Evolutionary conservation across 2,888 invertebrate species (phyloP).

Genomic region (Platycheirus rosarum): DNA sequence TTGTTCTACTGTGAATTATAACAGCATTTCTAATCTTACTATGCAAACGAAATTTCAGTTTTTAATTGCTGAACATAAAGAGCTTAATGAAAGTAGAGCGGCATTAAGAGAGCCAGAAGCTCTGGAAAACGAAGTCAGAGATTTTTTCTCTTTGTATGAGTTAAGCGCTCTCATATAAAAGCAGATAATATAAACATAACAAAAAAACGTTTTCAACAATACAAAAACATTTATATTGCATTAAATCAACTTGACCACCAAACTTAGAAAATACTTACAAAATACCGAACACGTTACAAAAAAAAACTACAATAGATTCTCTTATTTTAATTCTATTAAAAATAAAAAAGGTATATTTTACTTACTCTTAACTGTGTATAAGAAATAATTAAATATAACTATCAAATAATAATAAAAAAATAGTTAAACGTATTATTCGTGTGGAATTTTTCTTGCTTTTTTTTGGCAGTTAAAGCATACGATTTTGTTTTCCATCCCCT

Average conservation of each 20-base stretch:
- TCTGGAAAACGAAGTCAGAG: constrained; percentile 9
- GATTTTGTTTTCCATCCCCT: no score
- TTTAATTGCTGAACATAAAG: constrained; percentile 5
- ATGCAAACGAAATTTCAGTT: neutral
- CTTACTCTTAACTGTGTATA: constrained; percentile 65
- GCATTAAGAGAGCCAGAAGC: neutral
- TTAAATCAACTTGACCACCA: constrained; percentile 66
- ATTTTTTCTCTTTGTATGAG: no score
- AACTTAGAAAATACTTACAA: constrained; percentile 32
- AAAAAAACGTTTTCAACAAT: constrained; percentile 10
- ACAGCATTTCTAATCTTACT: neutral
- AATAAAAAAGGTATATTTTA: constrained; percentile 54
- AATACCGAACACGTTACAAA: constrained; percentile 50
- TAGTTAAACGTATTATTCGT: no score
- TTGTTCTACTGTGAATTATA: constrained; percentile 21
- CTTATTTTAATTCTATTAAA: constrained; percentile 44
- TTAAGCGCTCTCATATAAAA: constrained; percentile 45
- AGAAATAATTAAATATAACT: constrained; percentile 28
- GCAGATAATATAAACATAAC: constrained; percentile 24
- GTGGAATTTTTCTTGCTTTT: no score
- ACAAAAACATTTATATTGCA: constrained; percentile 58
- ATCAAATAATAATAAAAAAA: constrained; percentile 15
- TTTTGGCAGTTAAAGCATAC: no score
- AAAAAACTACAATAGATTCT: constrained; percentile 53
- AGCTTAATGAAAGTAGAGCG: no score